Evolutionary conservation across 1,140 invertebrate genomes (phyloP).

Genomic region (Potamilus streckersoni): DNA sequence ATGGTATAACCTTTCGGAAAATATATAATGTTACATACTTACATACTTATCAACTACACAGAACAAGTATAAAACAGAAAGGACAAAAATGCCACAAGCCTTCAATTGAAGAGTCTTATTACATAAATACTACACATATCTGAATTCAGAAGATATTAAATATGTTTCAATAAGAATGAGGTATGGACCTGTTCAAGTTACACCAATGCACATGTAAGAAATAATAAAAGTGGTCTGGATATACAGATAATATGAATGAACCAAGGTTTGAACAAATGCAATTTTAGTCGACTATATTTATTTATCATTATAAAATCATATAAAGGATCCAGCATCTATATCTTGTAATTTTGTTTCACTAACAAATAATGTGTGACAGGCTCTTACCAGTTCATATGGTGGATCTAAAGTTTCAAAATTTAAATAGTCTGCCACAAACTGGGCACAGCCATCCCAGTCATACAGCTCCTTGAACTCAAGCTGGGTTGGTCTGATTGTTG

Average conservation of each 20-base stretch:
- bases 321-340: background rate
- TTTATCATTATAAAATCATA: background rate
- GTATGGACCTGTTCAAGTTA: too few species aligned
- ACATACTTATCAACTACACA: too few species aligned
- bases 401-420: constrained; percentile 64
- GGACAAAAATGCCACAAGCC: too few species aligned
- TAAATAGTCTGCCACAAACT: constrained; percentile 69
- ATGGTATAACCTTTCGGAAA: too few species aligned
- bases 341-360: background rate
- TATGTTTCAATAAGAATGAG: too few species aligned
- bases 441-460: constrained; percentile 67
- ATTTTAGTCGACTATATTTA: background rate
- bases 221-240: background rate
- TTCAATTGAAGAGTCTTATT: too few species aligned
- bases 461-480: constrained; percentile 66
- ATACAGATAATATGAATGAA: background rate
- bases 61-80: too few species aligned
- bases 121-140: too few species aligned
- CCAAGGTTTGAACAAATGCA: background rate
- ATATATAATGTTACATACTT: too few species aligned
- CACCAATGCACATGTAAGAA: background rate
- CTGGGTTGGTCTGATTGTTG: constrained; percentile 66
- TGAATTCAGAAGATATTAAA: too few species aligned
- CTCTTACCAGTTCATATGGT: constrained; percentile 64
- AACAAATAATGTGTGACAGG: background rate